A percentile compares a stretch with the other conserved stretches of the same genome.
phyloP scores from a whole-genome alignment of 2,888 invertebrate genomes.

The Apodemia duryi region DNA sequence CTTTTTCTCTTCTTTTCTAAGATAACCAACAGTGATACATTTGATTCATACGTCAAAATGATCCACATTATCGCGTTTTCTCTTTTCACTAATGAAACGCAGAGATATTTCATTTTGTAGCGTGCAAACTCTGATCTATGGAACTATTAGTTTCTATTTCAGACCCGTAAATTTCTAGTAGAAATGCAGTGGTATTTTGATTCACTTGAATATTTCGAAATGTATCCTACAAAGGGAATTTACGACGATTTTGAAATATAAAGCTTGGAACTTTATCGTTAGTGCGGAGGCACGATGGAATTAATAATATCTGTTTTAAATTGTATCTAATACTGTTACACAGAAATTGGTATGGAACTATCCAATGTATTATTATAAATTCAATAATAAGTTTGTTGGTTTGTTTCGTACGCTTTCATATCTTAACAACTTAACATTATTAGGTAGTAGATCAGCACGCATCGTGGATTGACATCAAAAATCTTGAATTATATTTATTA shows the following conservation, averaged over 20 bases:
- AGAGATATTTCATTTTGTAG: slow-evolving; percentile 3
- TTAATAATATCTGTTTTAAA: background rate
- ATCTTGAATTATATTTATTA: too few relatives aligned
- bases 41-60: too few relatives aligned
- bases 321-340: too few relatives aligned
- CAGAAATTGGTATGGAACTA: too few relatives aligned
- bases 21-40: too few relatives aligned
- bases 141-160: slow-evolving; percentile 15
- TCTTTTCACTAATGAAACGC: background rate
- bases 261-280: background rate
- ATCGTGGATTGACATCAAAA: too few relatives aligned
- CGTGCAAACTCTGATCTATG: slow-evolving; percentile 18
- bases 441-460: too few relatives aligned
- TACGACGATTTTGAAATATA: background rate
- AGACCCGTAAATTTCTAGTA: slow-evolving; percentile 2
- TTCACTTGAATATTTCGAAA: background rate
- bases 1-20: too few relatives aligned
- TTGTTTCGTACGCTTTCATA: too few relatives aligned
- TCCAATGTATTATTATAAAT: too few relatives aligned
- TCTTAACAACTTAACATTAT: too few relatives aligned
- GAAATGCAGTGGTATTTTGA: background rate
- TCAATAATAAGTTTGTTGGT: too few relatives aligned
- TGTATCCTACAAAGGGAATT: background rate
- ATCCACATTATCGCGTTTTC: background rate
- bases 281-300: background rate